Conservation (phyloP, 1,140 invertebrate species). For the Bradynema listronoti region DNA sequence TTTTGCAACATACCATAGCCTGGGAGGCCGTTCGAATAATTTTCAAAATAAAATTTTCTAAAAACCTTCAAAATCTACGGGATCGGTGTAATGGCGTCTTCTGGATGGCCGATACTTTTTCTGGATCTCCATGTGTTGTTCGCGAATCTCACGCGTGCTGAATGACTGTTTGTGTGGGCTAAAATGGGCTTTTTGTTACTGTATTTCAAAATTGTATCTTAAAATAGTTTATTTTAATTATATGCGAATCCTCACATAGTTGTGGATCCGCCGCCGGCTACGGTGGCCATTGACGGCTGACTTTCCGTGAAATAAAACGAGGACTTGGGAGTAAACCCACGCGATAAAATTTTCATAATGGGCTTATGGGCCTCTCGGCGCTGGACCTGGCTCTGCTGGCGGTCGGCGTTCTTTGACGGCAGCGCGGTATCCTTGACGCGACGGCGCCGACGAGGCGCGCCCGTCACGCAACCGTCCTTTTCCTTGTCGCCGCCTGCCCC, state of each 20-base stretch:
- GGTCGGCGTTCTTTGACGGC: neutral
- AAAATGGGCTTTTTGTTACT: no score
- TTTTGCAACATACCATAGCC: neutral
- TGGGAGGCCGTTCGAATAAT: slow-evolving; percentile 5
- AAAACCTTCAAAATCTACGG: slow-evolving; percentile 52
- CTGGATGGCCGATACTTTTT: slow-evolving; percentile 45
- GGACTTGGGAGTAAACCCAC: slow-evolving; percentile 35
- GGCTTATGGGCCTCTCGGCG: neutral
- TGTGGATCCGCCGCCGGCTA: slow-evolving; percentile 15
- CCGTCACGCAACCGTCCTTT: neutral
- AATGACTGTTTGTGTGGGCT: slow-evolving; percentile 53
- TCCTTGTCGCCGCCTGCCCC: no score
- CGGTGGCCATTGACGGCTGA: slow-evolving; percentile 33
- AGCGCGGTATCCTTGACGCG: neutral
- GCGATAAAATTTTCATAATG: slow-evolving; percentile 7
- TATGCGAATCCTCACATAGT: neutral
- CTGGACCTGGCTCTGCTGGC: neutral
- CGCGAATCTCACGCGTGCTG: slow-evolving; percentile 51
- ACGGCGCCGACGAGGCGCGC: neutral
- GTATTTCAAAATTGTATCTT: slow-evolving; percentile 6
- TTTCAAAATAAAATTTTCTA: slow-evolving; percentile 1
- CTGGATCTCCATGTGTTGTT: slow-evolving; percentile 54
- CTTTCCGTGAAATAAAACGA: slow-evolving; percentile 39
- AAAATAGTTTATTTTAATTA: slow-evolving; percentile 20
- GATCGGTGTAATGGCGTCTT: slow-evolving; percentile 50